Evolutionary conservation across 2,888 invertebrate species (phyloP).

Genomic region (Odontothrips loti): DNA sequence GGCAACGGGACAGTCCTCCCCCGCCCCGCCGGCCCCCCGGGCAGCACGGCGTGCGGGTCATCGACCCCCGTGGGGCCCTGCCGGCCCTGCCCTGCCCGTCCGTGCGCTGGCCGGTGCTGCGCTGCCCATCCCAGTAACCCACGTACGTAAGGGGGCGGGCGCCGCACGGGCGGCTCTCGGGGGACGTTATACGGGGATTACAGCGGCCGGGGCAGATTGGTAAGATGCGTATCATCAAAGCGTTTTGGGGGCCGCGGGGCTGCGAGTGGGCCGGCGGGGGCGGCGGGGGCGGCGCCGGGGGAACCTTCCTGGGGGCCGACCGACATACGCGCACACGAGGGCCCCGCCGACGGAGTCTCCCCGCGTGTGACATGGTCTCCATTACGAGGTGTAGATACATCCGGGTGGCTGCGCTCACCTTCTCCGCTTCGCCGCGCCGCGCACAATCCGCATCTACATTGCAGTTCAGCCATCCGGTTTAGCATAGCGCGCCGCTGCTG

Average conservation of each 20-base stretch:
- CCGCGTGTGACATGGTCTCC: background rate
- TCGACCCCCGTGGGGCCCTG: background rate
- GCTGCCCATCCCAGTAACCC: too few relatives aligned
- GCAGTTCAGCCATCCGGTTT: conserved; percentile 4
- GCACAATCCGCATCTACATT: background rate
- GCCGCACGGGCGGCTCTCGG: background rate
- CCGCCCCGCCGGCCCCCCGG: background rate
- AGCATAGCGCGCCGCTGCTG: background rate
- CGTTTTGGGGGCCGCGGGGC: background rate
- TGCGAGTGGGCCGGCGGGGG: background rate
- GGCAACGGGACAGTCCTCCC: too few relatives aligned
- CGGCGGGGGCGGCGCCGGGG: background rate
- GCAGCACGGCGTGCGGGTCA: background rate
- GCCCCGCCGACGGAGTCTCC: too few relatives aligned
- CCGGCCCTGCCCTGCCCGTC: background rate
- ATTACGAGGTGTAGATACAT: background rate
- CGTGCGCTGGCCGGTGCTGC: background rate
- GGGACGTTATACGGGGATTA: conserved; percentile 16
- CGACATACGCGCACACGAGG: background rate
- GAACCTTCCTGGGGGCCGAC: background rate
- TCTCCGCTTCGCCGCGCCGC: background rate
- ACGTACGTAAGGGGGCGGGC: too few relatives aligned
- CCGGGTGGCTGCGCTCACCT: background rate
- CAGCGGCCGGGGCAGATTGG: conserved; percentile 2
- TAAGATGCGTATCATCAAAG: conserved; percentile 6